Evolutionary conservation across 2,888 invertebrate genomes (phyloP), one percentile per base, ranked within the genome.

Genomic region (Drosophila fungiperda): DNA sequence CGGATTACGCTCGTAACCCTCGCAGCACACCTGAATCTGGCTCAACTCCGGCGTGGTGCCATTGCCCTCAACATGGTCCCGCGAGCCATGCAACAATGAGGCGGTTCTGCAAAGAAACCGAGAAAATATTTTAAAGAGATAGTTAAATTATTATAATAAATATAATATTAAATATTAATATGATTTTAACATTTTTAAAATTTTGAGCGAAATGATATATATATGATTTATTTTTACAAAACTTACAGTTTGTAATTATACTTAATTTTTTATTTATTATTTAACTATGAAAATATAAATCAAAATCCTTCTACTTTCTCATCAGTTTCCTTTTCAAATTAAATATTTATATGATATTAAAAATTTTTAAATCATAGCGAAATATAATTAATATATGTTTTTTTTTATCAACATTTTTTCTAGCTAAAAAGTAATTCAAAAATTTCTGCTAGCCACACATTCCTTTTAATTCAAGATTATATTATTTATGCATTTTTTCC

Each of bases 1-100:
- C 1, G 78, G 85, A 91, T 95, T 95, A 15, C 95, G 94, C 71
- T 94, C 93, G 92, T 95, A 97, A 20, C 76, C 77, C 0, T 95
- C 94, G 89, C 97, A 97, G 90, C 97, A 97, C 32, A 95, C 94
- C 74, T 95, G 94, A 80, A 96, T 95, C 71, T 94, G 94, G 87
- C 96, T 96, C 83, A 95, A 94, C 29, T 95, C 94, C 8, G 95
- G 93, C 1, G 94, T 93, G 0, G 96, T 92, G 35, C 93, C 93
- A 72, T 93, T 93, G 53, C 93, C 92, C 23, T 71, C 81, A 1
- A 90, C 89, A 2, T 89, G 73, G 0, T 73, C 72, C 0, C 80
- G 77, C n/a, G 86, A 62, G 5, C 86, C 74, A 75, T 86, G 81
- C 17, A 92, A 73, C 23, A 93, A 76, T 0, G 93, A 89, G 3